Evolutionary conservation across 1,140 invertebrate genomes (phyloP).

Genomic region (Caenorhabditis briggsae): DNA sequence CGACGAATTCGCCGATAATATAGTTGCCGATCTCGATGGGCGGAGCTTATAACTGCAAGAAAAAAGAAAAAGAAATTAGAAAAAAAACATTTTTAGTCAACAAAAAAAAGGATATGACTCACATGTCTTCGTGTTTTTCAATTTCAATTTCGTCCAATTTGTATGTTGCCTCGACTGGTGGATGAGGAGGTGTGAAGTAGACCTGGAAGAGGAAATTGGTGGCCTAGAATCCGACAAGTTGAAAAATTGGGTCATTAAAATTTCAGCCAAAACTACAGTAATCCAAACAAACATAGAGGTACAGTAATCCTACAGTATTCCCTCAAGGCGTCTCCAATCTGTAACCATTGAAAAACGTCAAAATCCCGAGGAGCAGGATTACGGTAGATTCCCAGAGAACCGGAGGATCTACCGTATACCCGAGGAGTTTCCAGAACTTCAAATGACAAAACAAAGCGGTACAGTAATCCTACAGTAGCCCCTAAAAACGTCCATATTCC

Average conservation of each 20-base stretch:
- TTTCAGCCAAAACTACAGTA: too few species aligned
- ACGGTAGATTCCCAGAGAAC: neutral
- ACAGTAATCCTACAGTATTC: too few species aligned
- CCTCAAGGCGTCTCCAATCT: too few species aligned
- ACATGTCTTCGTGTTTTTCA: conserved; percentile 36
- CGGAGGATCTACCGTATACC: neutral
- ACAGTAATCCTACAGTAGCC: neutral
- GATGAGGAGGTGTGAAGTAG: conserved; percentile 37
- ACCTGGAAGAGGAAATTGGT: conserved; percentile 1
- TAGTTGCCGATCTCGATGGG: neutral
- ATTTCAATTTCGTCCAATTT: conserved; percentile 43
- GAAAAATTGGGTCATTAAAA: too few species aligned
- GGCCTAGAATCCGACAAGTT: too few species aligned
- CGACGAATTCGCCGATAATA: neutral
- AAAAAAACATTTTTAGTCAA: conserved; percentile 19
- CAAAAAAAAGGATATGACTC: conserved; percentile 14
- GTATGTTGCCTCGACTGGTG: neutral
- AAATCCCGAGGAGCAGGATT: neutral
- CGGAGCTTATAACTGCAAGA: neutral
- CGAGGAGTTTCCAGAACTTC: neutral
- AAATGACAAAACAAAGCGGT: neutral
- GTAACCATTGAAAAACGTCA: too few species aligned
- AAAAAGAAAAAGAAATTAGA: neutral
- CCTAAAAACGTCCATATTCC: neutral
- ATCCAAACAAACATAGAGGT: too few species aligned